A percentile compares a stretch with the other conserved stretches of the same genome.
Conservation (phyloP, 2,797 vertebrate species). For the Gallinago stenura region DNA sequence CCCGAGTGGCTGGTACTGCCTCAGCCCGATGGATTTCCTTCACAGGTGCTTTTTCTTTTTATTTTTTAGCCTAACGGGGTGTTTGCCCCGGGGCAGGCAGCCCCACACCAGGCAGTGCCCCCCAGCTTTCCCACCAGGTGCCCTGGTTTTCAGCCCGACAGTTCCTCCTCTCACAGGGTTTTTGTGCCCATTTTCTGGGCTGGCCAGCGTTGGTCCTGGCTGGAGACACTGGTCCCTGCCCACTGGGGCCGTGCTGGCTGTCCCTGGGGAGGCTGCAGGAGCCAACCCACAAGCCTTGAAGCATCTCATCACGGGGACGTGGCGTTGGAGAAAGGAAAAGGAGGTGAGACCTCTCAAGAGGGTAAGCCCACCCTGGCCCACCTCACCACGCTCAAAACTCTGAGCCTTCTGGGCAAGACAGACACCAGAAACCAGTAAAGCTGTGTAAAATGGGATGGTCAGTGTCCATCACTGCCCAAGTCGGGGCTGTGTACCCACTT, state of each 20-base stretch:
- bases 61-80: background rate
- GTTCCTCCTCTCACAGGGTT: background rate
- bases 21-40: slow-evolving; percentile 15
- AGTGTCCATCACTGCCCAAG: background rate
- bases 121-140: background rate
- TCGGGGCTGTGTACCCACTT: fast-evolving
- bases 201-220: fast-evolving
- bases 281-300: background rate
- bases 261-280: background rate
- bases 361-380: background rate
- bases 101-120: background rate
- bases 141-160: fast-evolving
- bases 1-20: slow-evolving; percentile 63
- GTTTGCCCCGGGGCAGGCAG: background rate
- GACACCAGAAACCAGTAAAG: slow-evolving; percentile 32
- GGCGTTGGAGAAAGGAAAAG: background rate
- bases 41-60: background rate
- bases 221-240: background rate
- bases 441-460: slow-evolving; percentile 5
- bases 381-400: background rate
- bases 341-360: background rate
- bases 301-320: no score
- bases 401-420: slow-evolving; percentile 46
- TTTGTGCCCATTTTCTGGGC: background rate
- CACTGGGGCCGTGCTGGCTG: fast-evolving